Evolutionary conservation across 2,113 vertebrate species (phyloP), one percentile per base, ranked within the genome.

Genomic region (Salvelinus fontinalis): DNA sequence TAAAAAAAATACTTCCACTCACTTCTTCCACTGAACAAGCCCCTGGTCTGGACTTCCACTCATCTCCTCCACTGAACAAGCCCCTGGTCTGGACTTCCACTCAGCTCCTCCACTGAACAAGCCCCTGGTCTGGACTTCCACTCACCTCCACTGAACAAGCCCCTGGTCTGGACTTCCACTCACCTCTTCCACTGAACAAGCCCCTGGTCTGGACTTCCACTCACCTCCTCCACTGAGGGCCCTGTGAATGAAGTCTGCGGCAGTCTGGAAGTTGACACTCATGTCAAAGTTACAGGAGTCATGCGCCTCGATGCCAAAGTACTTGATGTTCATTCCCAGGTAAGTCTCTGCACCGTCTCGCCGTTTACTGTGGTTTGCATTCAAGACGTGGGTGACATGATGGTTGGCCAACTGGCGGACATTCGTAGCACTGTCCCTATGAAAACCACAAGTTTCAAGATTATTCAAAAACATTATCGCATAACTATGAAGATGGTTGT

Each of bases 261-360:
- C 95, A 0, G 93, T 88, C 64, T 94, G 91, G 85, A 99, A 98
- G 91, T 97, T 95, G 89, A 94, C 89, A 22, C 95, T 98, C 95
- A 98, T 96, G 91, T 99, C 96, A 11, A 95, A 98, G 71, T 88
- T 88, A 13, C 93, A 95, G 0, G 94, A 95, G 85, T 98, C 96
- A 0, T 92, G 95, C 3, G 95, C 96, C 73, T 96, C 95, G 0
- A 98, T 94, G 39, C 96, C 97, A 90, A 95, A 90, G 85, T 97
- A 97, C 67, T 89, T 90, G 86, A 98, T 95, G 60, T 91, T 90
- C 18, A 95, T 93, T 66, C 90, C 92, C 70, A 92, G 82, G 1
- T 99, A 97, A 80, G 90, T 91, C 31, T 95, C 94, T 0, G 95
- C 94, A 0, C 91, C 90, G 3, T 94, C 94, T 39, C 92, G 87